Percentiles rank a stretch among this genome's conserved stretches.
Evolutionary conservation across 2,797 vertebrate genomes (phyloP).

Genomic region (Ctenochaetus hawaiiensis): DNA sequence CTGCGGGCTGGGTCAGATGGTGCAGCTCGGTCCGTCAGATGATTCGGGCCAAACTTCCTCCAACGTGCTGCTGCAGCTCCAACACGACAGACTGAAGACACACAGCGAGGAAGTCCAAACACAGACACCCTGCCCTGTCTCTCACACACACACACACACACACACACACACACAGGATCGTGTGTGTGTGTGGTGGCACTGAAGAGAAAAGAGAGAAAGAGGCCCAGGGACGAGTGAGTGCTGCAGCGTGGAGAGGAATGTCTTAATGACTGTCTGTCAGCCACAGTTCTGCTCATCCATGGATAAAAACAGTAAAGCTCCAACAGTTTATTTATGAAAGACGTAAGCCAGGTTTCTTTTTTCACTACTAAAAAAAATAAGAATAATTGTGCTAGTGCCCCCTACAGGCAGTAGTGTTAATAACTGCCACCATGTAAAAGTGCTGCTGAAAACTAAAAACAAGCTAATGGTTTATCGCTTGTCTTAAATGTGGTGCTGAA

Average conservation of each 20-base stretch:
- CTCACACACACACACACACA: constrained; percentile 25
- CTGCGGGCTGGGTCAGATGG: background rate
- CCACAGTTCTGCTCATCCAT: background rate
- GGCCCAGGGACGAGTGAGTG: constrained; percentile 15
- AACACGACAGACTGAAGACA: constrained; percentile 9
- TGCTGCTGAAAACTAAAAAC: background rate
- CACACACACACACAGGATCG: constrained; percentile 12
- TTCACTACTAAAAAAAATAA: background rate
- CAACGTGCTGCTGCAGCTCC: constrained; percentile 17
- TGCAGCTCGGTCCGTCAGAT: background rate
- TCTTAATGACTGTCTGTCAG: constrained; percentile 43
- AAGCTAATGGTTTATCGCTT: no score
- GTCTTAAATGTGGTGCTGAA: background rate
- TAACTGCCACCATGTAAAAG: no score
- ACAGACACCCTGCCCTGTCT: constrained; percentile 21
- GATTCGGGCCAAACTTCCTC: background rate
- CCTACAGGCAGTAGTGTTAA: background rate
- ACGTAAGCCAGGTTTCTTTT: no score
- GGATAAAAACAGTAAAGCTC: background rate
- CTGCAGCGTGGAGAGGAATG: constrained; percentile 36
- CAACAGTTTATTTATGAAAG: background rate
- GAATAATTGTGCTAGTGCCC: background rate
- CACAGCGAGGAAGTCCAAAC: constrained; percentile 1
- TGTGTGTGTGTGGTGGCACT: background rate
- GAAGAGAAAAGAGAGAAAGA: constrained; percentile 10